Evolutionary conservation across 1,140 invertebrate genomes (phyloP).

Genomic region (Drosophila arizonae): DNA sequence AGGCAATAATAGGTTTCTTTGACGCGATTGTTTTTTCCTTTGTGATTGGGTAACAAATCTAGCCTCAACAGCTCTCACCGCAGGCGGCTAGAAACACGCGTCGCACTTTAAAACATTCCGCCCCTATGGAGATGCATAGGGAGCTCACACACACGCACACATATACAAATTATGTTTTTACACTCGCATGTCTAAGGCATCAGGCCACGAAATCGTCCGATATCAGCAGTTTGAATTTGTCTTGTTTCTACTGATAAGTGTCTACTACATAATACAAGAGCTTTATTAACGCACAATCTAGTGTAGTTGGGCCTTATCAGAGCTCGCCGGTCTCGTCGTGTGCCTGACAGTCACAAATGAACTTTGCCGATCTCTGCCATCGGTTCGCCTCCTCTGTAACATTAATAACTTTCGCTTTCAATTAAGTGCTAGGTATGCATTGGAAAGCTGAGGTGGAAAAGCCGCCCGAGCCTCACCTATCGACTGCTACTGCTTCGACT

Average conservation of each 20-base stretch:
- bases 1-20: constrained; percentile 3
- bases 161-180: background rate
- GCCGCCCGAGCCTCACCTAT: constrained; percentile 40
- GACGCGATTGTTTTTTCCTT: constrained; percentile 6
- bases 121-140: constrained; percentile 16
- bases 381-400: background rate
- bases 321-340: constrained; percentile 17
- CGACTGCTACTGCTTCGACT: constrained; percentile 57
- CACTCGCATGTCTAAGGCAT: constrained; percentile 20
- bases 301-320: constrained; percentile 49
- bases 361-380: background rate
- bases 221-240: constrained; percentile 49
- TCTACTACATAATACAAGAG: constrained; percentile 34
- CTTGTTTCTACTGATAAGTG: constrained; percentile 53
- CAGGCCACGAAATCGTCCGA: constrained; percentile 43
- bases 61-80: constrained; percentile 24
- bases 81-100: constrained; percentile 34
- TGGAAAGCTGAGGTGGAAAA: constrained; percentile 34
- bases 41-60: constrained; percentile 2
- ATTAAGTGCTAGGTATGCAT: constrained; percentile 1
- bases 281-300: constrained; percentile 37
- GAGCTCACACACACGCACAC: constrained; percentile 1
- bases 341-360: constrained; percentile 14
- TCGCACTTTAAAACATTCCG: constrained; percentile 50
- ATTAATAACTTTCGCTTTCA: constrained; percentile 67